Conservation (phyloP, 2,113 vertebrate genomes). For the Neofelis nebulosa region DNA sequence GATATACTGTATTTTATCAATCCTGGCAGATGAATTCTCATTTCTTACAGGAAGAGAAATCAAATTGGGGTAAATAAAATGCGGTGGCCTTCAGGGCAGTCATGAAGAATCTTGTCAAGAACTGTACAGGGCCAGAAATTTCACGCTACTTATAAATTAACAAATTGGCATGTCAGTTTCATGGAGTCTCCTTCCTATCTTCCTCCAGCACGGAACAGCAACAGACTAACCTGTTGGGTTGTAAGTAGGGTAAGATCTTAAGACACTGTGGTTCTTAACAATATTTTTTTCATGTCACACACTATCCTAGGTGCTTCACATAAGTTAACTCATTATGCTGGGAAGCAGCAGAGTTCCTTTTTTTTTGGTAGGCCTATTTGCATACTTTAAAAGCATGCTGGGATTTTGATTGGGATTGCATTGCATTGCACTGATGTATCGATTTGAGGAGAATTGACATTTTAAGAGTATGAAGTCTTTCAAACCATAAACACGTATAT, state of each 20-base stretch:
- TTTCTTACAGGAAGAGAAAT: neutral
- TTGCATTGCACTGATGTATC: too few relatives aligned
- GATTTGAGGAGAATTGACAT: too few relatives aligned
- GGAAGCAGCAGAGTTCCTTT: neutral
- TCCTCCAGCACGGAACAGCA: neutral
- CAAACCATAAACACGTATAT: too few relatives aligned
- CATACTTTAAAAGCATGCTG: too few relatives aligned
- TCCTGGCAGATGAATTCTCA: neutral
- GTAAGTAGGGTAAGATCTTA: neutral
- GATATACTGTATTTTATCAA: neutral
- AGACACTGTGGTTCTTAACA: neutral
- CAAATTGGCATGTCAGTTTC: rapidly evolving
- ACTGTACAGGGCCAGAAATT: neutral
- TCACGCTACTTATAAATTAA: neutral
- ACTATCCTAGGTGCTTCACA: neutral
- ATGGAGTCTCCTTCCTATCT: neutral
- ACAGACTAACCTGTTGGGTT: neutral
- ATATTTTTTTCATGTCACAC: neutral
- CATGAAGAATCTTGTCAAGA: neutral
- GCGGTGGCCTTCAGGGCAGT: neutral
- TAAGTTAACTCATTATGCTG: neutral
- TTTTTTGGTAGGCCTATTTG: too few relatives aligned
- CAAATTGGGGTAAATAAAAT: neutral
- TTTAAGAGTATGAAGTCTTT: too few relatives aligned
- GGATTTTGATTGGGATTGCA: too few relatives aligned